Conservation (phyloP, 1,140 invertebrate species). For the Hermetia illucens region DNA sequence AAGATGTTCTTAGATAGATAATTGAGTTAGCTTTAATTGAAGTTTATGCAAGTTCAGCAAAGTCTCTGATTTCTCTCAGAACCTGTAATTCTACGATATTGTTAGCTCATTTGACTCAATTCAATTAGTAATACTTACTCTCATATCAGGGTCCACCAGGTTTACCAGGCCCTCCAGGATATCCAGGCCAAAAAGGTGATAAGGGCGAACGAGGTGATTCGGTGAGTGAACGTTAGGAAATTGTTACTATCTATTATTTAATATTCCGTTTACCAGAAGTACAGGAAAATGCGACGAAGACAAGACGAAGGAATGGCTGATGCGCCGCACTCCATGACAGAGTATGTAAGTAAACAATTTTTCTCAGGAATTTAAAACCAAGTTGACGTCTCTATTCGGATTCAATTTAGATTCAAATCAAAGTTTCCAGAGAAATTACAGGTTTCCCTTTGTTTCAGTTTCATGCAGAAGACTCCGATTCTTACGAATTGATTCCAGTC, state of each 20-base stretch:
- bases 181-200: constrained; percentile 74
- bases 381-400: no score
- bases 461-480: no score
- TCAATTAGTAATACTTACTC: no score
- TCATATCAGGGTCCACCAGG: constrained; percentile 72
- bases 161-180: constrained; percentile 55
- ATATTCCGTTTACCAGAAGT: constrained; percentile 48
- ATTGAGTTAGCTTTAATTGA: no score
- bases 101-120: no score
- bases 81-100: no score
- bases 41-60: no score
- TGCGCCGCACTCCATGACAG: constrained; percentile 27
- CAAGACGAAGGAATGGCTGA: constrained; percentile 39
- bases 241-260: constrained; percentile 2
- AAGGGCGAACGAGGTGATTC: constrained; percentile 88
- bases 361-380: no score
- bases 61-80: no score
- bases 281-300: constrained; percentile 77
- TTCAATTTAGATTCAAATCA: no score
- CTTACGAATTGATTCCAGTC: no score
- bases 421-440: neutral
- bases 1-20: no score
- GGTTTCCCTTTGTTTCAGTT: neutral
- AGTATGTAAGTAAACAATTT: constrained; percentile 23
- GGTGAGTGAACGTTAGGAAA: constrained; percentile 48